phyloP scores from a whole-genome alignment of 2,888 invertebrate species.

The Callyntrura guangdongensis region DNA sequence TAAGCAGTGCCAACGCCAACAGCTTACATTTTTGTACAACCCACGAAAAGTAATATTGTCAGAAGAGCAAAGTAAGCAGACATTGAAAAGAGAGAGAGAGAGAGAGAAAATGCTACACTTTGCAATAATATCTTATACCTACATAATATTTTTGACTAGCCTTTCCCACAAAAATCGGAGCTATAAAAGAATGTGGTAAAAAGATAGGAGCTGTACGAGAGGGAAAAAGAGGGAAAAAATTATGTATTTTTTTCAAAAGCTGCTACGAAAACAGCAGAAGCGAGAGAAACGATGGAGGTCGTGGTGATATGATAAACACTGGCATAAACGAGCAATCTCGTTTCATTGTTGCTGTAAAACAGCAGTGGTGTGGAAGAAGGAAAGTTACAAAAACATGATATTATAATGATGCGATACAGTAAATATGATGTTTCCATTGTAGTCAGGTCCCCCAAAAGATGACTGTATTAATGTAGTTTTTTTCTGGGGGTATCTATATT shows the following conservation, averaged over 20 bases:
- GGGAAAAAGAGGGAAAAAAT: not conserved
- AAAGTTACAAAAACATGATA: not conserved
- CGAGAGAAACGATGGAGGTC: not conserved
- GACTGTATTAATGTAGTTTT: not conserved
- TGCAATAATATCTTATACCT: slow-evolving; percentile 11
- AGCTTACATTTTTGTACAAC: not conserved
- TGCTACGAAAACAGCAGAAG: slow-evolving; percentile 6
- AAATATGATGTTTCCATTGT: not conserved
- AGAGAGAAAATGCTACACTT: slow-evolving; percentile 54
- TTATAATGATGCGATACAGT: not conserved
- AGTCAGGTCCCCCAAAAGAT: not conserved
- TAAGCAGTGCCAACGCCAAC: slow-evolving; percentile 35
- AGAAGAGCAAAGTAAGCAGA: slow-evolving; percentile 4
- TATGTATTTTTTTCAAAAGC: slow-evolving; percentile 38
- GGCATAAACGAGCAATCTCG: not conserved
- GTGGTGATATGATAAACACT: not conserved
- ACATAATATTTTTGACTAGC: not conserved
- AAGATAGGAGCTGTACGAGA: not conserved
- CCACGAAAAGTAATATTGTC: not conserved
- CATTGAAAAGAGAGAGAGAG: not conserved
- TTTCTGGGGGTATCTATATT: not conserved
- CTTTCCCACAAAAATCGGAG: not conserved
- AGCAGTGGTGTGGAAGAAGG: no score
- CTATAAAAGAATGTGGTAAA: not conserved
- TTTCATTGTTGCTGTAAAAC: slow-evolving; percentile 7